These are phyloP conservation scores for Apostichopus japonicus DNA, from an alignment of 35 echinoderm and acorn worm species.

Conservation along the genomic window DNA sequence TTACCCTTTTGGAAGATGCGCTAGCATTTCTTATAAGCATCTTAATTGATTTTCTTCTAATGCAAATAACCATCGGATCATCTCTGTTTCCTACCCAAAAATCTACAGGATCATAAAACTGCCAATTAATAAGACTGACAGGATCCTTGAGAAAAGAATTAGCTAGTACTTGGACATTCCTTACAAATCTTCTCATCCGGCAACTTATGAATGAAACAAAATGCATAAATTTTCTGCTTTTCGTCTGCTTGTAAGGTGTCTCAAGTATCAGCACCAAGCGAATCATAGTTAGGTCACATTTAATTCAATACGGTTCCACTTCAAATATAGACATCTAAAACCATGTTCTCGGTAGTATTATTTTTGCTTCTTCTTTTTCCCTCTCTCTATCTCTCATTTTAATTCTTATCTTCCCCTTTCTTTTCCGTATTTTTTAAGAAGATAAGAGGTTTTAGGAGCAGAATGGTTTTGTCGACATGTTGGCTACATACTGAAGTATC, in stretches of 20 bases:
- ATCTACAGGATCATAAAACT: neutral
- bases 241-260: neutral
- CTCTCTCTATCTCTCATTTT: neutral
- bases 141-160: conserved; percentile 13
- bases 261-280: neutral
- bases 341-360: neutral
- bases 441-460: neutral
- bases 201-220: conserved; percentile 16
- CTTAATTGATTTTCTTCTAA: conserved; percentile 20
- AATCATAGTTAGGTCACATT: conserved; percentile 9
- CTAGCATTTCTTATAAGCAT: neutral
- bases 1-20: neutral
- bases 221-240: conserved; percentile 15
- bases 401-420: neutral
- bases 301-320: conserved; percentile 18
- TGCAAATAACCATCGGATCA: neutral
- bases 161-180: neutral
- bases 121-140: conserved; percentile 14
- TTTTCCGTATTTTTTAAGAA: neutral
- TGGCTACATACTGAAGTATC: conserved; percentile 18
- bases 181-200: neutral
- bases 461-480: neutral
- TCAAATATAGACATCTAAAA: conserved; percentile 7
- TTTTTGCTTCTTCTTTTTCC: neutral
- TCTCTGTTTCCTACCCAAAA: neutral